Conservation (phyloP, 2,797 vertebrate genomes). For the Notamacropus eugenii region DNA sequence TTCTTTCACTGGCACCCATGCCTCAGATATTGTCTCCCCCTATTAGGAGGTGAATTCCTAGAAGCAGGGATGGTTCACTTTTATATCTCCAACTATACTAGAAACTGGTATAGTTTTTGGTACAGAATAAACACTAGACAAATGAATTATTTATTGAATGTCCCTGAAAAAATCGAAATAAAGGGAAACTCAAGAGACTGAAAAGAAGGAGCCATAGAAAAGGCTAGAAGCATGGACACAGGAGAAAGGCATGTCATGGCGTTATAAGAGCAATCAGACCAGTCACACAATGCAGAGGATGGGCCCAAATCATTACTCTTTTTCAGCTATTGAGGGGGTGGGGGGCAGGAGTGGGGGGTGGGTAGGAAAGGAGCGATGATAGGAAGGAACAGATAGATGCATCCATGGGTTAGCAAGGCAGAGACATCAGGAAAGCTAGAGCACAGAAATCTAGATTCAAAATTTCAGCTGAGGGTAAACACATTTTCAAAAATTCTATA, state of each 20-base stretch:
- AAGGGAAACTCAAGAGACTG: conserved; percentile 9
- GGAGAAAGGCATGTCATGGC: not conserved
- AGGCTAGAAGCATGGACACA: not conserved
- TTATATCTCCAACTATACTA: no score
- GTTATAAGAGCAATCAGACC: conserved; percentile 4
- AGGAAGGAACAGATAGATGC: not conserved
- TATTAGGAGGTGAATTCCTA: no score
- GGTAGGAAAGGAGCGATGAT: no score
- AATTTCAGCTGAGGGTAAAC: not conserved
- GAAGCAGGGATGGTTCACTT: no score
- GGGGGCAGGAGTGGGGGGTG: no score
- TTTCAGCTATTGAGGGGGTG: not conserved
- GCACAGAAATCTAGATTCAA: not conserved
- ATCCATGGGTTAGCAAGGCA: not conserved
- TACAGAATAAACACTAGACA: no score
- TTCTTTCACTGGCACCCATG: no score
- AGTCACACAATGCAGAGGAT: not conserved
- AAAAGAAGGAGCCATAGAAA: conserved; percentile 8
- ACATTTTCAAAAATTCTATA: not conserved
- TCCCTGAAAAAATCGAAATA: not conserved
- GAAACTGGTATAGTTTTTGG: no score
- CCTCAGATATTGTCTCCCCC: no score
- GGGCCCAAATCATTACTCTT: not conserved
- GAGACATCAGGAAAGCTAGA: not conserved
- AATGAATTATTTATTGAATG: no score